Evolutionary conservation across 1,140 invertebrate genomes (phyloP), one percentile per base, ranked within the genome.

Genomic region (Aradophagus sp.): DNA sequence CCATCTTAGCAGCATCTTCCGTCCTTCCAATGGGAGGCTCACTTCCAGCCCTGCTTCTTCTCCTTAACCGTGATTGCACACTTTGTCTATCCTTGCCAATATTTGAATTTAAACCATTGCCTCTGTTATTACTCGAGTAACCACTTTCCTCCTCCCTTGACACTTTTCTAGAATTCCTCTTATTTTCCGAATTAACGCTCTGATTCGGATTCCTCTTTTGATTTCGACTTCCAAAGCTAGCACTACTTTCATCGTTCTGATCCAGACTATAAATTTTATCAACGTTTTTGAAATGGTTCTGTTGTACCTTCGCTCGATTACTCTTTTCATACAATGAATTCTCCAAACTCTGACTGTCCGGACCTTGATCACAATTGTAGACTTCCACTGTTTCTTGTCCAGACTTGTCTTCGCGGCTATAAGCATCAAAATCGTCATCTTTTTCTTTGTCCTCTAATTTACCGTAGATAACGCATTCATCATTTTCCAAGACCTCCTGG

Each of bases 11-110:
- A 0, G 66, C 69, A n/a, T 80, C 72, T 8, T 84, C 81, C 1
- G 80, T 76, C 8, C 77, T 82, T 76, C 77, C 85, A 17, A 78
- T 82, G 11, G 85, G 80, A 23, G 80, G 80, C 50, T 86, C 78
- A 44, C 83, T 80, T 8, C 81, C 78, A 61, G 87, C 74, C 68
- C 86, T 76, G 72, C 84, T 76, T 42, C 80, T 77, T 47, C 75
- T 70, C 6, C 75, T 72, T 0, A 45, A 12, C 10, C 42, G 52
- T 12, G 29, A 6, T 8, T 39, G 14, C 44, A 55, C 26, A 15
- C 26, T 6, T 31, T 72, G 34, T 1, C 44, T 47, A n/a, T 63
- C 76, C 31, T 53, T 74, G 34, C 73, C 68, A 69, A 17, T 74
- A 70, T 31, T 81, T 76, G 65, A 20, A 0, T 5, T 75, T 76